Percentiles rank a stretch among this genome's conserved stretches.
Evolutionary conservation across 2,797 vertebrate genomes (phyloP).

Genomic region (Hydrophis major): DNA sequence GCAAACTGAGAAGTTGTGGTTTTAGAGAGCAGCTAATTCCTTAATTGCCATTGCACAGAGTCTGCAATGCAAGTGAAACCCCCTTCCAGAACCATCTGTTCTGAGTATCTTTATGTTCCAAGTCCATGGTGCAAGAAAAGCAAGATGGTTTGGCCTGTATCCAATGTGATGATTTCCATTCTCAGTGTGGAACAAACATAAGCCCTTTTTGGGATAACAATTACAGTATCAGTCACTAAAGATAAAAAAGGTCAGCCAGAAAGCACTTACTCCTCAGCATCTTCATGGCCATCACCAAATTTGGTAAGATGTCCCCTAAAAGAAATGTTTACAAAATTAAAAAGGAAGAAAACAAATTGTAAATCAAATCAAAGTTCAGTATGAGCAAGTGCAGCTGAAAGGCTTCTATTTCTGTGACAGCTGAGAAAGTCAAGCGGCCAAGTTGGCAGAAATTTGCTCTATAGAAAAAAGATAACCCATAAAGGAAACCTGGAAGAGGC

Average conservation of each 20-base stretch:
- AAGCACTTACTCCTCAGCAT: constrained; percentile 68
- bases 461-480: neutral
- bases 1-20: neutral
- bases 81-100: neutral
- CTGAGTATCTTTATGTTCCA: neutral
- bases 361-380: neutral
- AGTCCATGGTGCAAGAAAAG: neutral
- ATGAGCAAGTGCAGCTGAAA: neutral
- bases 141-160: neutral
- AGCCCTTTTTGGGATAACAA: neutral
- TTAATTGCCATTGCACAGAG: neutral
- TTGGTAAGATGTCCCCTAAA: constrained; percentile 66
- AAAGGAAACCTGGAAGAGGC: neutral
- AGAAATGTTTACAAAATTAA: constrained; percentile 42
- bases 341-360: constrained; percentile 21
- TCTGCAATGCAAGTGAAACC: neutral
- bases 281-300: constrained; percentile 66
- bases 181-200: neutral
- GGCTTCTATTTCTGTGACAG: neutral
- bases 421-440: neutral
- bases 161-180: neutral
- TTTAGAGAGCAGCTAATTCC: neutral
- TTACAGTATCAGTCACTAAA: neutral
- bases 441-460: neutral
- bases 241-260: neutral